phyloP scores from a whole-genome alignment of 2,113 vertebrate species.

The Pelodiscus sinensis region DNA sequence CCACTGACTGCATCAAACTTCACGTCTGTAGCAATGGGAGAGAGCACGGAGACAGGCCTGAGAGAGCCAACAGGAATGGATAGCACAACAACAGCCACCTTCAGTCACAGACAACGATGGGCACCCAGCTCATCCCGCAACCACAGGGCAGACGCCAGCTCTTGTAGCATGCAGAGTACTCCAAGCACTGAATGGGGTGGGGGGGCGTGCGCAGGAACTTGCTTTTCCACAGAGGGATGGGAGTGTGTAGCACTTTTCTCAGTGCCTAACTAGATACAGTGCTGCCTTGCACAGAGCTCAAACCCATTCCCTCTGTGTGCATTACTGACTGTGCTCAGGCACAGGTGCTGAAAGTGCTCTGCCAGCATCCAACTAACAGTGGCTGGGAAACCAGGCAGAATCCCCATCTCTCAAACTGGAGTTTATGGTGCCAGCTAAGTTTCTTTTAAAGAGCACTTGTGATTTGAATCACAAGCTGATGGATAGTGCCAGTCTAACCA shows the following conservation, averaged over 20 bases:
- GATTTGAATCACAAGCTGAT: not conserved
- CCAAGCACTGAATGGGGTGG: not conserved
- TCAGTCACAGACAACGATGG: not conserved
- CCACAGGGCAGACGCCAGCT: not conserved
- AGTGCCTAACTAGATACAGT: not conserved
- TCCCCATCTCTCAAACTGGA: not conserved
- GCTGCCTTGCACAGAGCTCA: not conserved
- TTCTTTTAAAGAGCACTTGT: not conserved
- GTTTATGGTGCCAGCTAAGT: not conserved
- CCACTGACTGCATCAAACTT: slow-evolving; percentile 95
- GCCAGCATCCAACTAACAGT: not conserved
- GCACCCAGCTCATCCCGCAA: not conserved
- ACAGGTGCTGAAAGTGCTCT: not conserved
- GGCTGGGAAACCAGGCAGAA: not conserved
- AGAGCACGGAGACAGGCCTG: rapidly evolving
- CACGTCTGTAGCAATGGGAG: slow-evolving; percentile 80
- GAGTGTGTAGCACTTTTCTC: not conserved
- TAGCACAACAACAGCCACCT: too few relatives aligned
- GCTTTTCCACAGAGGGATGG: not conserved
- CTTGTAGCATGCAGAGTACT: not conserved
- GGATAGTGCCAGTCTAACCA: not conserved
- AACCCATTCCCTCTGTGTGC: not conserved
- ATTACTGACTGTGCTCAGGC: not conserved
- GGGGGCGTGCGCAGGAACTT: too few relatives aligned
- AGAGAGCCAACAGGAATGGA: not conserved